Base-by-base conservation (phyloP, 2,888 invertebrate genomes). In the Scaptodrosophila latifasciaeformis region DNA sequence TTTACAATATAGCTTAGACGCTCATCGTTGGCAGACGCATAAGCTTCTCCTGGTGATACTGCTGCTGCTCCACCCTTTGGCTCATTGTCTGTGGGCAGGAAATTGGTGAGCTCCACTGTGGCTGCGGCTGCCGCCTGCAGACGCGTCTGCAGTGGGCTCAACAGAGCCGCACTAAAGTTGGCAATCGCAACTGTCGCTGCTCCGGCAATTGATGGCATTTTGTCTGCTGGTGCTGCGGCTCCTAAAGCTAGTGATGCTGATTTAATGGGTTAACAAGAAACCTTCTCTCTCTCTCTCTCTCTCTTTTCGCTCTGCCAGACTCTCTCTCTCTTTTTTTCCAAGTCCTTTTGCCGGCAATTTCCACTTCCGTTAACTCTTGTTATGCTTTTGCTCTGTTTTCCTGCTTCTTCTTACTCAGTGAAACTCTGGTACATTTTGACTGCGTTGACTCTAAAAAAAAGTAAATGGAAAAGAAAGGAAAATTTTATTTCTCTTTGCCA, bases 1-100 rank as follows among this genome's bases (percentile, higher is more conserved):
- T 75, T 75, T 77, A 75, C 78, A 64, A 77, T 64, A 70, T 75
- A 77, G 59, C 78, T 71, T 46, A 75, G 71, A 34, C 75, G 78
- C 35, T 61, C 67, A 65, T 67, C 70, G 60, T 70, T 74, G 52
- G 60, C 62, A 13, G 62, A 55, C 64, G 63, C 29, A 27, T 42
- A 21, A 13, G 39, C 30, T 24, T 49, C 31, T 55, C 50, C 53
- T 40, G 59, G 39, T 50, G 59, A 49, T 59, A 62, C 35, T 47
- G 35, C 19, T 49, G 51, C 34, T 30, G 56, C 42, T 42, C 24
- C 39, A n/a, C n/a, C n/a, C n/a, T n/a, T n/a, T n/a, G n/a, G n/a
- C n/a, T n/a, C n/a, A 59, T 45, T 62, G 56, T 54, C 62, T 12
- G 62, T 52, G 60, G 67, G 67, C 67, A 72, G 68, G 60, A 72